Base-by-base conservation (phyloP, 1,140 invertebrate genomes). In the Megalopta genalis region DNA sequence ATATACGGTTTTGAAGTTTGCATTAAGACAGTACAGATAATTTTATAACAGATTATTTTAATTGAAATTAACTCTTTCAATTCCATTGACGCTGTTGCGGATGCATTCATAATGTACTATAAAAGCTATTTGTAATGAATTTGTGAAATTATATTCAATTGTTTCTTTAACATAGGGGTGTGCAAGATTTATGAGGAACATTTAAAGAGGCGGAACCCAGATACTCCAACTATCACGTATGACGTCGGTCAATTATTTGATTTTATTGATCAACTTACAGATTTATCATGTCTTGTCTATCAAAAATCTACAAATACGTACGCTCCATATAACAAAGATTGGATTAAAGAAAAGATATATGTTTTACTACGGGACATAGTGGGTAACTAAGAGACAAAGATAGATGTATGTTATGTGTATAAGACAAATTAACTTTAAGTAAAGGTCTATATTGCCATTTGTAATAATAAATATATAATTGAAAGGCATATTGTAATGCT, bases 291-390 rank as follows among this genome's bases (percentile, higher is more conserved):
- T 91, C 92, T 99, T 76, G 98, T 99, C 82, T 98, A 98, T 90
- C 97, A 98, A 92, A 98, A 98, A 90, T 97, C 96, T n/a, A 98
- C 97, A 62, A 98, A 98, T 88, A 98, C 98, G 0, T 99, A 99
- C 92, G 97, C 98, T 9, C 99, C 99, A 0, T 99, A 99, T 91
- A 99, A 99, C 90, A 99, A 99, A 93, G 98, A 98, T 88, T 99
- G 98, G 98, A 99, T 99, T 46, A 99, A 99, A 93, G 98, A 99
- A 90, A 99, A 99, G 91, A 99, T 99, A 81, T 99, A 99, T 91
- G 96, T 98, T 16, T 93, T 99, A 82, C 93, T 99, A 77, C 95
- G 98, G 94, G 93, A 59, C 87, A 89, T 84, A 87, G 80, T 37
- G 84, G n/a, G 57, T 90, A 83, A 89, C 60, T 64, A 65, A 62